Base-by-base conservation (phyloP, 2,797 vertebrate genomes). In the Leucoraja ocellata region DNA sequence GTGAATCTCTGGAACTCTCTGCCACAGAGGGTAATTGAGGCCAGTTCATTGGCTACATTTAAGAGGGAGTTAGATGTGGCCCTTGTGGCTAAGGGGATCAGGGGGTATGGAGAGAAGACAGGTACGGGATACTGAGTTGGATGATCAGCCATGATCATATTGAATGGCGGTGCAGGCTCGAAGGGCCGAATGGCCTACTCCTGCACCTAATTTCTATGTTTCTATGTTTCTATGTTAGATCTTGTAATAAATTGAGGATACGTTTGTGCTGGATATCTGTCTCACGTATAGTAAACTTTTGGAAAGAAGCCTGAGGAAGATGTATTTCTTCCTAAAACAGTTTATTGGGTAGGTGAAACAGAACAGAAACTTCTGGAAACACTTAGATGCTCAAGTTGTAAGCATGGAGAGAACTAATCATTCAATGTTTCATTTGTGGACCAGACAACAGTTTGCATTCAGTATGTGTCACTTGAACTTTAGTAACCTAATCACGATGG, bases 341-440 rank as follows among this genome's bases (percentile, higher is more conserved):
- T 86, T 63, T 61, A 58, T 4, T 18, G 23, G 58, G 28, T 4
- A 86, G 13, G 61, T 32, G 13, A 58, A n/a, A 86, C 83, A 65
- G 1, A 65, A 32, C 83, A 86, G 83, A 61, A 86, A 86, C n/a
- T 86, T n/a, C 83, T 32, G 58, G 61, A 86, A 86, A 86, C 25
- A 63, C 83, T 86, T 61, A 86, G 28, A 58, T 14, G n/a, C 10
- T 86, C n/a, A 86, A 32, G 28, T 2, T n/a, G 11, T 16, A 32
- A 28, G 9, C 25, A 84, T 61, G 54, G 7, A 83, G 46, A 58
- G 46, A 84, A 84, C 9, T 58, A 54, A 84, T 25, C 25, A 84
- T 61, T 25, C 61, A 13, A 63, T 0, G 11, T 84, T 84, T 79
- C 77, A 36, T 16, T 18, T 39, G 32, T 54, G 39, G 18, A 81